phyloP scores from a whole-genome alignment of 92 coral and sea anemone species.

The Muricea muricata region DNA sequence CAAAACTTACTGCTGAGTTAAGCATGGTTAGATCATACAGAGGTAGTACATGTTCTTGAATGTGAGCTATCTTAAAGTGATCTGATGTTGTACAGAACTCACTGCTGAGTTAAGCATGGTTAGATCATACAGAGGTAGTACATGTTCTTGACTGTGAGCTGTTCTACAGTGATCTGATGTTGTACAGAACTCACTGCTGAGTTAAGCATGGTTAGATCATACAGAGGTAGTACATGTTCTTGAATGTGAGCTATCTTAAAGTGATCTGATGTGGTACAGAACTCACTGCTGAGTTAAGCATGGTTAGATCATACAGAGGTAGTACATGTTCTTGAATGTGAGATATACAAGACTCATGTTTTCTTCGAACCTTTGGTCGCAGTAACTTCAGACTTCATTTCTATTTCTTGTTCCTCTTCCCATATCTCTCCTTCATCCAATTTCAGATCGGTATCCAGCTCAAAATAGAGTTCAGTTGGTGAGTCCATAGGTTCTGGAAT shows the following conservation, averaged over 20 bases:
- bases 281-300: not conserved
- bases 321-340: slow-evolving; percentile 23
- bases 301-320: too few species aligned
- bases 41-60: slow-evolving; percentile 7
- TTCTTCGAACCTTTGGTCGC: slow-evolving; percentile 45
- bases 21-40: not conserved
- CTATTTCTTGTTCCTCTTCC: slow-evolving; percentile 65
- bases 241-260: not conserved
- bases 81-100: not conserved
- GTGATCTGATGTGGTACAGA: slow-evolving; percentile 1
- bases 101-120: not conserved
- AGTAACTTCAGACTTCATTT: slow-evolving; percentile 59
- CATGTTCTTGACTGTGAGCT: slow-evolving; percentile 31
- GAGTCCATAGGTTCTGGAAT: slow-evolving; percentile 9
- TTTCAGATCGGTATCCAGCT: not conserved
- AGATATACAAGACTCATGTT: slow-evolving; percentile 31
- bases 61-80: not conserved
- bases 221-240: too few species aligned
- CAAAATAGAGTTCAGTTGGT: not conserved
- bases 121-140: too few species aligned
- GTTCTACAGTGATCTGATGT: slow-evolving; percentile 20
- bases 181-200: too few species aligned
- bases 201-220: too few species aligned
- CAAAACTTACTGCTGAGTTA: not conserved
- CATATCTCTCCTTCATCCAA: not conserved